phyloP scores from a whole-genome alignment of 2,113 vertebrate species.

The Dicerorhinus sumatrensis region DNA sequence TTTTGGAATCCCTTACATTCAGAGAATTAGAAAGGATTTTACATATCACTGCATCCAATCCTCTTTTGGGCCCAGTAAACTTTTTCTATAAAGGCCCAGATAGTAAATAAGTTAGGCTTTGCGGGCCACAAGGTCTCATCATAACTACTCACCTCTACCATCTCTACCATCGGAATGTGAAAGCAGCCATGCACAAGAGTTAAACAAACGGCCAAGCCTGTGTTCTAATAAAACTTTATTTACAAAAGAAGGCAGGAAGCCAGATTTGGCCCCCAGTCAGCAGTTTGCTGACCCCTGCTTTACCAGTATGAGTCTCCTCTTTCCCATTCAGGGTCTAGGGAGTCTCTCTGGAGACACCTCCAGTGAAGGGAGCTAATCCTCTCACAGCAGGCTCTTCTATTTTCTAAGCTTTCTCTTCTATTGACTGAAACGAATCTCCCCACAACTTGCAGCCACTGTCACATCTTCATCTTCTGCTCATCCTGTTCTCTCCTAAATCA shows the following conservation, averaged over 20 bases:
- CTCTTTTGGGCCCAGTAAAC: background rate
- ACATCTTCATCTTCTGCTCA: background rate
- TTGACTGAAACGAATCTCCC: background rate
- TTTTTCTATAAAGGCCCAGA: background rate
- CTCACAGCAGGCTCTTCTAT: background rate
- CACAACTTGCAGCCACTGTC: background rate
- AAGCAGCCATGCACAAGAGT: background rate
- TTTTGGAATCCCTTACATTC: constrained; percentile 9
- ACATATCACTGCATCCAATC: background rate
- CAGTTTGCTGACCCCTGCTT: background rate
- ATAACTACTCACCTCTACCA: background rate
- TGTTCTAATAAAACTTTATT: background rate
- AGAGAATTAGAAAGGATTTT: constrained; percentile 12
- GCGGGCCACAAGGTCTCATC: background rate
- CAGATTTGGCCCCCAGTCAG: background rate
- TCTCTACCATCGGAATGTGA: background rate
- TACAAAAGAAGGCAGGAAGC: background rate
- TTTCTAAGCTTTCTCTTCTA: background rate
- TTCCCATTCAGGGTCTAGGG: background rate
- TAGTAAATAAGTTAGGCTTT: background rate
- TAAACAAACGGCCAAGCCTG: background rate
- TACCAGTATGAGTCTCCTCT: background rate
- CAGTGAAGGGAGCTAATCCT: background rate
- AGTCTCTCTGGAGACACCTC: background rate
- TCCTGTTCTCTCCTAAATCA: background rate